Conservation (phyloP, 2,113 vertebrate species). For the Atherinomorus stipes region DNA sequence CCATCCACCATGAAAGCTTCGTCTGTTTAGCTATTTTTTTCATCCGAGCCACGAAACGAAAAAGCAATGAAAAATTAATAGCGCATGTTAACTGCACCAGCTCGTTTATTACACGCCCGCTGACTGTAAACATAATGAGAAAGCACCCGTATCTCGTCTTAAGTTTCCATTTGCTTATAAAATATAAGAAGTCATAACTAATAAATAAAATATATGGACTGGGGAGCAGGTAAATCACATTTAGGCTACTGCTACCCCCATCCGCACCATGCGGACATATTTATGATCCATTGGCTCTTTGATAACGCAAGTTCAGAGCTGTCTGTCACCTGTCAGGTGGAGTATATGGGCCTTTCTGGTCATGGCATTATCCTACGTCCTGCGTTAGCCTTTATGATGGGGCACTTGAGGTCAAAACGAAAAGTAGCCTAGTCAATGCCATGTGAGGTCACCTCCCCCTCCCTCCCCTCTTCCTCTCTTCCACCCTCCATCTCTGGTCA, state of each 20-base stretch:
- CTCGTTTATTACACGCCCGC: conserved; percentile 82
- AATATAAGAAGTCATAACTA: conserved; percentile 66
- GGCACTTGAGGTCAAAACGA: conserved; percentile 62
- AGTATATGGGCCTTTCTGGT: not conserved
- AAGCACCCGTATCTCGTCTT: conserved; percentile 76
- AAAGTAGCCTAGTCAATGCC: conserved; percentile 44
- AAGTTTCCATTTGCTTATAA: conserved; percentile 66
- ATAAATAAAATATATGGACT: conserved; percentile 65
- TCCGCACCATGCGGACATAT: conserved; percentile 29
- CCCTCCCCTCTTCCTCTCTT: conserved; percentile 12
- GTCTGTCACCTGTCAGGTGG: conserved; percentile 43
- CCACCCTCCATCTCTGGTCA: not conserved
- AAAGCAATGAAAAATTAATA: conserved; percentile 84
- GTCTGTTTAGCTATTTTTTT: conserved; percentile 64
- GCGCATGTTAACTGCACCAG: conserved; percentile 82
- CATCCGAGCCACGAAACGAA: conserved; percentile 71
- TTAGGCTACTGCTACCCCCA: not conserved
- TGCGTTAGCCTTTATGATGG: conserved; percentile 16
- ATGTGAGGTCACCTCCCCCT: conserved; percentile 55
- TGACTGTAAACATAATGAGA: conserved; percentile 84
- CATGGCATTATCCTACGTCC: not conserved
- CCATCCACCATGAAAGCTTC: conserved; percentile 61
- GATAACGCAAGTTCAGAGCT: conserved; percentile 31
- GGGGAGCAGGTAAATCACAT: conserved; percentile 34
- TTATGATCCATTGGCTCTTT: conserved; percentile 32